Evolutionary conservation across 2,888 invertebrate genomes (phyloP).

Genomic region (Meghimatium bilineatum): DNA sequence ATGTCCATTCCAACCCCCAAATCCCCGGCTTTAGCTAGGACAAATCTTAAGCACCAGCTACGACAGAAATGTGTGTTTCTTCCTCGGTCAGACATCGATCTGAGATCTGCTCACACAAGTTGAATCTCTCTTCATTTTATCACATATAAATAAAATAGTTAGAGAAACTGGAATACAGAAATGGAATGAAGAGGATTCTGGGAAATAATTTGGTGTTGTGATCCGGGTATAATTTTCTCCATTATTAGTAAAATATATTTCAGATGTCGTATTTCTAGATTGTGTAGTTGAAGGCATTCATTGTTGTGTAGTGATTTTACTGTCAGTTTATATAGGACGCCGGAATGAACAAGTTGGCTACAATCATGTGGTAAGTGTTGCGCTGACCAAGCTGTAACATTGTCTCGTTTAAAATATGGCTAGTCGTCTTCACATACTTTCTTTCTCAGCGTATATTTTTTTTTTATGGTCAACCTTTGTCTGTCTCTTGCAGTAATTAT

Average conservation of each 20-base stretch:
- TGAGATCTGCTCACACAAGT: constrained; percentile 12
- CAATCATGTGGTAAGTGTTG: neutral
- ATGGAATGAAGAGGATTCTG: neutral
- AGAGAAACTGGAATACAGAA: neutral
- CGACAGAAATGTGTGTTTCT: neutral
- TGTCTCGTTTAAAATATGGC: too few relatives aligned
- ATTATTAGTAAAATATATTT: neutral
- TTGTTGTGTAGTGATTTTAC: neutral
- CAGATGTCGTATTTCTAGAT: neutral
- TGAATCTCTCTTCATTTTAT: neutral
- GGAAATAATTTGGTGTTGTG: neutral
- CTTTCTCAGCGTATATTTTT: too few relatives aligned
- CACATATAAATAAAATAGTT: neutral
- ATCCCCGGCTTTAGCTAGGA: neutral
- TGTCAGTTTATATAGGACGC: neutral
- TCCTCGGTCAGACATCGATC: neutral
- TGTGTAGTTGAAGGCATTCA: neutral
- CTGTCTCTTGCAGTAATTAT: neutral
- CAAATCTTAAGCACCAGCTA: neutral
- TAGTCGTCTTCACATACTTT: too few relatives aligned
- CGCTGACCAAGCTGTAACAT: neutral
- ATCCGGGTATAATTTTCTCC: neutral
- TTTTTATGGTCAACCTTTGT: neutral
- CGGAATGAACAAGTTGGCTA: constrained; percentile 2
- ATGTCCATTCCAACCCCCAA: neutral